Conservation (phyloP, 2,113 vertebrate genomes). For the Chaenocephalus aceratus region DNA sequence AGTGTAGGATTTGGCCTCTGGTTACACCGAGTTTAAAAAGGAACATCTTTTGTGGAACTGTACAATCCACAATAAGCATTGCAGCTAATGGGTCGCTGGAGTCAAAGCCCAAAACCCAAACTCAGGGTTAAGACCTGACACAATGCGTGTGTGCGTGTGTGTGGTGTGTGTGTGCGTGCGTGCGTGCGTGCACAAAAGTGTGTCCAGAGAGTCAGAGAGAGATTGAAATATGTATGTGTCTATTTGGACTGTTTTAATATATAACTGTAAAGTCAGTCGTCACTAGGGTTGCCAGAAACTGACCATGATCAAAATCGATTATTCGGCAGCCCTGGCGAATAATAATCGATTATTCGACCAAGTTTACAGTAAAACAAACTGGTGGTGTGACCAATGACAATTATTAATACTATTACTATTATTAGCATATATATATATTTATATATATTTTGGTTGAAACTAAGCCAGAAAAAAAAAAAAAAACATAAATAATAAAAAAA, state of each 20-base stretch:
- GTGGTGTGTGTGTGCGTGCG: not conserved
- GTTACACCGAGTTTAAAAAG: not conserved
- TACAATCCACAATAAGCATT: constrained; percentile 40
- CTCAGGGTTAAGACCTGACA: not conserved
- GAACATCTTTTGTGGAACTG: constrained; percentile 6
- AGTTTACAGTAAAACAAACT: too few species aligned
- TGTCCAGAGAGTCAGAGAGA: not conserved
- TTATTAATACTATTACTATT: too few species aligned
- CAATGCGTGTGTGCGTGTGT: not conserved
- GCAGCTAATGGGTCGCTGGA: constrained; percentile 17
- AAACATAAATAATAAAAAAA: too few species aligned
- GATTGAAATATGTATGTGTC: not conserved
- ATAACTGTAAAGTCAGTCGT: not conserved
- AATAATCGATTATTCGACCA: too few species aligned
- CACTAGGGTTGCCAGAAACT: too few species aligned
- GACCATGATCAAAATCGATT: too few species aligned
- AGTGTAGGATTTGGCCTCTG: constrained; percentile 4
- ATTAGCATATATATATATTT: too few species aligned
- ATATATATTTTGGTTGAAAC: too few species aligned
- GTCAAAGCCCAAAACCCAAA: constrained; percentile 40
- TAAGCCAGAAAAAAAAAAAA: too few species aligned
- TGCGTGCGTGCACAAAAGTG: not conserved
- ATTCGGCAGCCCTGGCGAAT: too few species aligned
- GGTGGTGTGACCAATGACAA: too few species aligned
- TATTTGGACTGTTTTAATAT: not conserved